phyloP scores from a whole-genome alignment of 2,888 invertebrate genomes.

The Ischnura elegans region DNA sequence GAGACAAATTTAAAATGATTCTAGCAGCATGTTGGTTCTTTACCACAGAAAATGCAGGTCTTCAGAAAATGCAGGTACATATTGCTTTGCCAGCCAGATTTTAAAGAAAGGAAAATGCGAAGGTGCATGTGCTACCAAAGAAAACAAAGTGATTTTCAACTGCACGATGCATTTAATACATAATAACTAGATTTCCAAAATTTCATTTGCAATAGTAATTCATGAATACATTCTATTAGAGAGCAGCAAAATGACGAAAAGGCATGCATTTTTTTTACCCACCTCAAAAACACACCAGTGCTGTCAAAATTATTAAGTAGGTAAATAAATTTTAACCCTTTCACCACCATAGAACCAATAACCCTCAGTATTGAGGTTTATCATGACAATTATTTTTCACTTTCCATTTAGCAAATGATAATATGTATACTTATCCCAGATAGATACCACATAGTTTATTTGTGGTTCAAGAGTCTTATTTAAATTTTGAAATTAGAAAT shows the following conservation, averaged over 20 bases:
- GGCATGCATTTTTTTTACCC: not conserved
- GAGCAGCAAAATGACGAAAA: conserved; percentile 12
- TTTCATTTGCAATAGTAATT: not conserved
- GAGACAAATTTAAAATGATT: not conserved
- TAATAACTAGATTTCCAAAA: not conserved
- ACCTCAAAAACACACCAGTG: not conserved
- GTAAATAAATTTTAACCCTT: not conserved
- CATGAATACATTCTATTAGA: not conserved
- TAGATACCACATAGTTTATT: no score
- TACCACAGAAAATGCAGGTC: not conserved
- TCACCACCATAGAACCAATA: no score
- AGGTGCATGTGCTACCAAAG: not conserved
- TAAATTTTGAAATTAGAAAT: no score
- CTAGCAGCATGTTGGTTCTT: not conserved
- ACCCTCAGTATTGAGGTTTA: no score
- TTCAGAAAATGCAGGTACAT: no score
- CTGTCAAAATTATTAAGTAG: not conserved
- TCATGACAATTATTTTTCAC: no score
- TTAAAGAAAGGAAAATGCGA: not conserved
- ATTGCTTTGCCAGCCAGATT: not conserved
- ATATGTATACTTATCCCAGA: no score
- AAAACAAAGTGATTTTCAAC: not conserved
- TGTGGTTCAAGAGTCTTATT: no score
- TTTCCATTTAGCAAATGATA: no score
- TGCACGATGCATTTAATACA: not conserved